Evolutionary conservation across 2,113 vertebrate species (phyloP).

Genomic region (Apistogramma diplotaenia): DNA sequence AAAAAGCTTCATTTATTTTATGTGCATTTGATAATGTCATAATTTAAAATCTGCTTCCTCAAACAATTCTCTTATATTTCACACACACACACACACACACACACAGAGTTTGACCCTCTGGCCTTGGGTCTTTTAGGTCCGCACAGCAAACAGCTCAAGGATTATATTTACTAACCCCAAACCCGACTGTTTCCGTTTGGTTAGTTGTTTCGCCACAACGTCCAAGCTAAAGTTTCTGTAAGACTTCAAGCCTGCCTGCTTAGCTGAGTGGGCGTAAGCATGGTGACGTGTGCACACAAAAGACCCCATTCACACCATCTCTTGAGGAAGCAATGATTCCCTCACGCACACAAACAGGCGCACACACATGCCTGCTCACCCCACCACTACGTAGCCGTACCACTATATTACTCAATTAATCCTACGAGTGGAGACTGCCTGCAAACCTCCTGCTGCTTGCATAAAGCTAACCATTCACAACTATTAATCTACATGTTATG

Average conservation of each 20-base stretch:
- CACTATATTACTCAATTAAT: slow-evolving; percentile 61
- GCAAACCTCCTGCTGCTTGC: slow-evolving; percentile 9
- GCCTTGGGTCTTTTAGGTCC: not conserved
- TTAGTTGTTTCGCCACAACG: slow-evolving; percentile 41
- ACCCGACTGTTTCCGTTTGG: not conserved
- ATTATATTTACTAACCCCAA: slow-evolving; percentile 7
- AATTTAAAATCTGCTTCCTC: not conserved
- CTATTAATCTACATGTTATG: not conserved
- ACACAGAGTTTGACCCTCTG: not conserved
- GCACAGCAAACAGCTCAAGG: not conserved
- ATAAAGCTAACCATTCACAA: slow-evolving; percentile 36
- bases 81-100: not conserved
- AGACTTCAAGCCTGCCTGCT: slow-evolving; percentile 29
- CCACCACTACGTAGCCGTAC: slow-evolving; percentile 31
- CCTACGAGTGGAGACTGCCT: slow-evolving; percentile 34
- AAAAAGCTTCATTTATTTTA: slow-evolving; percentile 6
- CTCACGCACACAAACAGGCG: not conserved
- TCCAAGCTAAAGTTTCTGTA: slow-evolving; percentile 45
- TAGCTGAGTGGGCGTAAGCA: slow-evolving; percentile 49
- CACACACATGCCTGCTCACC: slow-evolving; percentile 31
- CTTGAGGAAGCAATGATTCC: slow-evolving; percentile 54
- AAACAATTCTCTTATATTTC: too few species aligned
- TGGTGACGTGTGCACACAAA: slow-evolving; percentile 57
- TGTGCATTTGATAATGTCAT: slow-evolving; percentile 25
- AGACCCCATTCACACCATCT: slow-evolving; percentile 54